phyloP scores from a whole-genome alignment of 2,888 invertebrate species.

The Melanophora roralis region DNA sequence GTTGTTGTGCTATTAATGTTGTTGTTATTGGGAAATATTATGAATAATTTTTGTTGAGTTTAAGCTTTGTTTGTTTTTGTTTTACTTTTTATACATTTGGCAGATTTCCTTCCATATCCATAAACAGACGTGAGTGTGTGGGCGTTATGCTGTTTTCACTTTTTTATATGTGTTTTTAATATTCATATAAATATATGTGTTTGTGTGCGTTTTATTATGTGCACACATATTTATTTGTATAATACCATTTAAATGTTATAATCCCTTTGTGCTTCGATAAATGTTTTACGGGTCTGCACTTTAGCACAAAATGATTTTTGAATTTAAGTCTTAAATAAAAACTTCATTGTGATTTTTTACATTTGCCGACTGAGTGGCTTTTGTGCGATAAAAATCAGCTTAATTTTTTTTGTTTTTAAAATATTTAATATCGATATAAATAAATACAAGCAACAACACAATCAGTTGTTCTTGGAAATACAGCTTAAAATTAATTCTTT shows the following conservation, averaged over 20 bases:
- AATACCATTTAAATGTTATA: slow-evolving; percentile 19
- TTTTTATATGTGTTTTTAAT: too few species aligned
- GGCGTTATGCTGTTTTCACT: background rate
- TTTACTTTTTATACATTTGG: slow-evolving; percentile 12
- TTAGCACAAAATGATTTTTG: background rate
- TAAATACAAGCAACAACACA: too few species aligned
- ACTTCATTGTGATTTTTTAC: background rate
- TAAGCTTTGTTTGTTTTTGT: background rate
- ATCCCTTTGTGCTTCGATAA: slow-evolving; percentile 10
- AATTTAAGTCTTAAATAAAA: slow-evolving; percentile 1
- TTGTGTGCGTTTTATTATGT: background rate
- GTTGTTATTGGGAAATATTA: slow-evolving; percentile 26
- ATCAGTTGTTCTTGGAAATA: too few species aligned
- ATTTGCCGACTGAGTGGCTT: background rate
- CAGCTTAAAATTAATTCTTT: too few species aligned
- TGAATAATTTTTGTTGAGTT: slow-evolving; percentile 27
- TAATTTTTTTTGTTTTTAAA: too few species aligned
- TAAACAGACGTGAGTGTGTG: background rate
- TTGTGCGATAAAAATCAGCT: too few species aligned
- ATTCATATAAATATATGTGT: background rate
- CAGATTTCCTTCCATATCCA: background rate
- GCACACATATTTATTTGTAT: background rate
- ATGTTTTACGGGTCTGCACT: slow-evolving; percentile 1
- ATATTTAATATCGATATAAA: too few species aligned
- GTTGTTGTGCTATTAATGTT: slow-evolving; percentile 18